These are phyloP conservation scores for Egretta garzetta DNA, from an alignment of 2,113 vertebrate genomes.

Conservation along the genomic window DNA sequence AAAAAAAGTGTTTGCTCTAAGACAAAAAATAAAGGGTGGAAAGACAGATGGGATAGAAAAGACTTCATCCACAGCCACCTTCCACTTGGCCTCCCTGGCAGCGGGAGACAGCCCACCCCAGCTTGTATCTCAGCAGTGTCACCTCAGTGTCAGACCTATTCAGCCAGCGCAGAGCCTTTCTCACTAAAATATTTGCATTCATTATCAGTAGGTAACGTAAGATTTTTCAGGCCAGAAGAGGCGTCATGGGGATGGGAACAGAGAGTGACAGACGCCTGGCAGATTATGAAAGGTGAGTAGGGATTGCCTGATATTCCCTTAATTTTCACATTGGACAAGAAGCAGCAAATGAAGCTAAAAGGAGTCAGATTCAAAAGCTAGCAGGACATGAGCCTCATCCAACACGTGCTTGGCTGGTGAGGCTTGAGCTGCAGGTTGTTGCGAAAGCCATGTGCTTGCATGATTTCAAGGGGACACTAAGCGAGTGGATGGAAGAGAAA, in stretches of 20 bases:
- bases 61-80: not conserved
- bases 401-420: not conserved
- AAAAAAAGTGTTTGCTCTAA: not conserved
- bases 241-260: not conserved
- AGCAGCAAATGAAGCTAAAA: not conserved
- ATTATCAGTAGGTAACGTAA: not conserved
- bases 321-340: not conserved
- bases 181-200: not conserved
- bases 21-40: not conserved
- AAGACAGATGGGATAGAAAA: not conserved
- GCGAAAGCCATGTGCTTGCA: not conserved
- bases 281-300: not conserved
- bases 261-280: not conserved
- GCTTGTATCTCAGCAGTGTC: not conserved
- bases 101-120: not conserved
- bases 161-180: not conserved
- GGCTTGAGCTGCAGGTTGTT: not conserved
- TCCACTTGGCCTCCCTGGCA: not conserved
- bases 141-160: not conserved
- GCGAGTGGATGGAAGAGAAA: not conserved
- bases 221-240: not conserved
- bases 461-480: not conserved
- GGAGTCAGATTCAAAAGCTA: not conserved
- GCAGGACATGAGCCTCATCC: not conserved
- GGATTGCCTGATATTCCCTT: not conserved